Evolutionary conservation across 2,113 vertebrate species (phyloP), one percentile per base, ranked within the genome.

Genomic region (Tetrax tetrax): DNA sequence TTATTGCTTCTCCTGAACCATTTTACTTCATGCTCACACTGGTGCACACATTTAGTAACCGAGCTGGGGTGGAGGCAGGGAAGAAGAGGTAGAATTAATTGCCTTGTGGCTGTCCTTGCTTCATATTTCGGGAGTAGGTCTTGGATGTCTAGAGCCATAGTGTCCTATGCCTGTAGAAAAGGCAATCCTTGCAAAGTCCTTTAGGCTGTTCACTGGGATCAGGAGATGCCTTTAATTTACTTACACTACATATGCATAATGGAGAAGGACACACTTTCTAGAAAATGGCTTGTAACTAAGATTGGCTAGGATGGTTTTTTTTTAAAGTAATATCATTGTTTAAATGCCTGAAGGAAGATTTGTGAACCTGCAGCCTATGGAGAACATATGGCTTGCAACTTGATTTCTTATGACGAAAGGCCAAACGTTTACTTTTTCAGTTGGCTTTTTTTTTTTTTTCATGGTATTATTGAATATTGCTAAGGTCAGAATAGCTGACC

Each of bases 291-390:
- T 86, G 5, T 45, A 76, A 56, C 8, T 65, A 41, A 59, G 4
- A 9, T 43, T 53, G 57, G 11, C 13, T 56, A 51, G 48, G 37
- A 77, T n/a, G n/a, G n/a, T n/a, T n/a, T n/a, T n/a, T n/a, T n/a
- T n/a, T n/a, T n/a, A n/a, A n/a, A n/a, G 4, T 23, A 22, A 2
- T 31, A 14, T 47, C 2, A 27, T 47, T 64, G 4, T 43, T 2
- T 76, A 65, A 85, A 18, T 59, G 7, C 10, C 7, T 57, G 45
- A 7, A 80, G 29, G 3, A 88, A 33, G 27, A 47, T 29, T 79
- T 79, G 51, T 25, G 12, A 93, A 25, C 28, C 29, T 8, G 1
- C 10, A 82, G 14, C 9, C 53, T 47, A 3, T 14, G 9, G 37
- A 77, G 37, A 65, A 66, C 1, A 2, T 45, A n/a, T 5, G 9